Evolutionary conservation across 2,888 invertebrate species (phyloP).

Genomic region (Ichneumon xanthorius): DNA sequence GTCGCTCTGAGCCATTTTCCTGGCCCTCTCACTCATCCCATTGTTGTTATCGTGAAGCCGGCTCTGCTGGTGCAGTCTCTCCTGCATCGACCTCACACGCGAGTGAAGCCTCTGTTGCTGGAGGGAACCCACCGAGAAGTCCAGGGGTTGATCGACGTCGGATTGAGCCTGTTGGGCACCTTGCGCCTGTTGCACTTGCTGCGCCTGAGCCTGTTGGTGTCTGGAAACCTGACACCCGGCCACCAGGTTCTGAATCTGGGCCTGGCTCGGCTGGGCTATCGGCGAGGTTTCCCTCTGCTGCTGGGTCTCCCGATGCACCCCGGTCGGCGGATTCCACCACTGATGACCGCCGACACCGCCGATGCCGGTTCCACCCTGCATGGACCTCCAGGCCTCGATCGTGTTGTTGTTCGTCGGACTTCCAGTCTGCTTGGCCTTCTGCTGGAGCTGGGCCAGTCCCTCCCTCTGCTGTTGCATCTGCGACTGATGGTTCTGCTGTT

Average conservation of each 20-base stretch:
- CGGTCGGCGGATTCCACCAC: conserved; percentile 81
- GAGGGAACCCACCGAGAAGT: conserved; percentile 90
- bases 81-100: conserved; percentile 77
- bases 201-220: conserved; percentile 65
- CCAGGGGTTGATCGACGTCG: conserved; percentile 88
- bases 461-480: conserved; percentile 69
- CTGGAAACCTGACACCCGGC: conserved; percentile 65
- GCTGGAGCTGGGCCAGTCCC: conserved; percentile 73
- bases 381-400: conserved; percentile 85
- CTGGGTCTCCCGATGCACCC: conserved; percentile 75
- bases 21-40: conserved; percentile 72
- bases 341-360: conserved; percentile 73
- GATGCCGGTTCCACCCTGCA: conserved; percentile 76
- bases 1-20: conserved; percentile 75
- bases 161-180: conserved; percentile 78
- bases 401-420: conserved; percentile 86
- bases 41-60: conserved; percentile 81
- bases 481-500: conserved; percentile 72
- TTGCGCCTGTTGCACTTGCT: conserved; percentile 69
- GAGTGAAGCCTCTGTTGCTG: conserved; percentile 81
- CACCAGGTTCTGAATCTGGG: conserved; percentile 67
- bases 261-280: conserved; percentile 59
- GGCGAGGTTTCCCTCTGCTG: conserved; percentile 70
- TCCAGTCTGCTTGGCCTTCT: conserved; percentile 83
- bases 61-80: conserved; percentile 74